Evolutionary conservation across 2,797 vertebrate species (phyloP).

Genomic region (Peromyscus melanophrys): DNA sequence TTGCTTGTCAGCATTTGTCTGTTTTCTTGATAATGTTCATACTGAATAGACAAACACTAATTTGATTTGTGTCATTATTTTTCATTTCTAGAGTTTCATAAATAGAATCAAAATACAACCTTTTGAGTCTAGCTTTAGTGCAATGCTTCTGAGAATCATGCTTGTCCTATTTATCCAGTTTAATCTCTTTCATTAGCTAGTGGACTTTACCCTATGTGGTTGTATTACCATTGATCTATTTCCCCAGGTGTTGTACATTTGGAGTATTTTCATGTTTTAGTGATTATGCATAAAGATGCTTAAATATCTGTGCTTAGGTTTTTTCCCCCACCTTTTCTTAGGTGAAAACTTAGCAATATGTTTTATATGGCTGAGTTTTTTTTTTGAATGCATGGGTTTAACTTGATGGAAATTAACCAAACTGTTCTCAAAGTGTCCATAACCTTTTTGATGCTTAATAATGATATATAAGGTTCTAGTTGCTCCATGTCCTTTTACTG

Average conservation of each 20-base stretch:
- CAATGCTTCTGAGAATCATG: constrained; percentile 41
- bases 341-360: constrained; percentile 14
- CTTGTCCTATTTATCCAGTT: constrained; percentile 31
- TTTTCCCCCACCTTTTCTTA: constrained; percentile 1
- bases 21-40: background rate
- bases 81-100: constrained; percentile 58
- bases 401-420: constrained; percentile 25
- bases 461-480: background rate
- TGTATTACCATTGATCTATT: background rate
- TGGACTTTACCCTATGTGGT: background rate
- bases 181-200: constrained; percentile 17
- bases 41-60: background rate
- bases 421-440: constrained; percentile 28
- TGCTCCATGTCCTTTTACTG: background rate
- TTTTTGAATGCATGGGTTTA: background rate
- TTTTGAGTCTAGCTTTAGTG: constrained; percentile 41
- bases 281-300: constrained; percentile 30
- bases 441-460: constrained; percentile 6
- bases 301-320: background rate
- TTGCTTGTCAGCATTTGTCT: background rate
- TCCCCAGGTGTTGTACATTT: constrained; percentile 11
- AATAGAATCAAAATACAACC: constrained; percentile 37
- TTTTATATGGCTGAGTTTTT: background rate
- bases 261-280: constrained; percentile 25
- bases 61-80: constrained; percentile 56